Conservation (phyloP, 2,797 vertebrate species). For the Oryzias sinensis region DNA sequence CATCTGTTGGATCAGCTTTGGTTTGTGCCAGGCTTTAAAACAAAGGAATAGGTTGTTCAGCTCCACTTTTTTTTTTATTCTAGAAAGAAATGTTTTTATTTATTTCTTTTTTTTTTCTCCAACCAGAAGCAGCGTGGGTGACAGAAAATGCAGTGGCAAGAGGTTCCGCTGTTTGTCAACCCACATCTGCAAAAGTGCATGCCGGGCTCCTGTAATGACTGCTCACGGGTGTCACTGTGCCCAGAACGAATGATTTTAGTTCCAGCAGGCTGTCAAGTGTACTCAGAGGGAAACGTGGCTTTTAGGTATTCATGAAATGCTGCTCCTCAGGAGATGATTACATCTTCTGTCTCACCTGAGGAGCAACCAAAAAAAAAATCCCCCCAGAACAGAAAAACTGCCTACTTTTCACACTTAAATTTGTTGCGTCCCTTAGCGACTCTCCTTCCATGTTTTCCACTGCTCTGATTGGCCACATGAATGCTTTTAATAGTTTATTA, state of each 20-base stretch:
- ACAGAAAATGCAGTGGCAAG: slow-evolving; percentile 1
- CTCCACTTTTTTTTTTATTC: neutral
- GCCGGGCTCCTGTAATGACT: slow-evolving; percentile 9
- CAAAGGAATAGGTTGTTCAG: neutral
- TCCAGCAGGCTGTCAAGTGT: slow-evolving; percentile 37
- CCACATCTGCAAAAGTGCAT: slow-evolving; percentile 3
- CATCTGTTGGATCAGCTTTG: neutral
- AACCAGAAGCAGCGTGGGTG: slow-evolving; percentile 25
- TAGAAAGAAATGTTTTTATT: too few relatives aligned
- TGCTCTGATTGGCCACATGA: too few relatives aligned
- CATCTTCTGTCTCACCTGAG: neutral
- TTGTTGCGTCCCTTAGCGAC: too few relatives aligned
- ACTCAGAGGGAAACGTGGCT: slow-evolving; percentile 44
- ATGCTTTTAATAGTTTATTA: too few relatives aligned
- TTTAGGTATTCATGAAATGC: slow-evolving; percentile 47
- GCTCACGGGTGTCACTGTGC: slow-evolving; percentile 16
- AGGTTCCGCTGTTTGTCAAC: slow-evolving; percentile 8
- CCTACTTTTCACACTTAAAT: too few relatives aligned
- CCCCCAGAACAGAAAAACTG: too few relatives aligned
- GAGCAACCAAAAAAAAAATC: too few relatives aligned
- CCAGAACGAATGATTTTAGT: slow-evolving; percentile 31
- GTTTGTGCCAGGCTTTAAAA: neutral
- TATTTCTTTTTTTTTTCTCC: too few relatives aligned
- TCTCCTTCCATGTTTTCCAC: too few relatives aligned
- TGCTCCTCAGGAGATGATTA: slow-evolving; percentile 18